A percentile compares a stretch with the other conserved stretches of the same genome.
phyloP scores from a whole-genome alignment of 2,888 invertebrate genomes.

The Idaea aversata region DNA sequence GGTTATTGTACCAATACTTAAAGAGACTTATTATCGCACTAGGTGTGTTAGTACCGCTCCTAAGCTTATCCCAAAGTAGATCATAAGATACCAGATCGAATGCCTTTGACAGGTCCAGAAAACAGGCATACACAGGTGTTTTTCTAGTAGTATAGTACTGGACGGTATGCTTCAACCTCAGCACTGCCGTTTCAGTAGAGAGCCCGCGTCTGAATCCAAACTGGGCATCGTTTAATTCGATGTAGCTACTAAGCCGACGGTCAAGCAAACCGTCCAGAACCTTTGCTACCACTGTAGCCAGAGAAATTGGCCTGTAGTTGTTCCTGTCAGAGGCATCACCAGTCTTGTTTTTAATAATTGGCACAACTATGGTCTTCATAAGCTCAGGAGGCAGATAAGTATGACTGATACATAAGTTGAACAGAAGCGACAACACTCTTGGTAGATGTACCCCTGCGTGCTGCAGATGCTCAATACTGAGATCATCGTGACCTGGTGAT shows the following conservation, averaged over 20 bases:
- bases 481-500: slow-evolving; percentile 17
- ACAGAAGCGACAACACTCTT: slow-evolving; percentile 20
- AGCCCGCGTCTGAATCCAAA: background rate
- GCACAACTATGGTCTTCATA: background rate
- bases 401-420: slow-evolving; percentile 13
- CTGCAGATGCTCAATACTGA: slow-evolving; percentile 13
- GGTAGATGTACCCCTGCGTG: slow-evolving; percentile 22
- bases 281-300: slow-evolving; percentile 2
- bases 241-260: background rate
- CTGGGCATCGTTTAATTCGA: background rate
- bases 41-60: too few relatives aligned
- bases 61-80: too few relatives aligned
- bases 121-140: too few relatives aligned
- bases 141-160: too few relatives aligned
- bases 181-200: too few relatives aligned
- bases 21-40: too few relatives aligned
- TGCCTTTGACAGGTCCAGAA: too few relatives aligned
- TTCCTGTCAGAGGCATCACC: slow-evolving; percentile 3
- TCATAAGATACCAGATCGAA: too few relatives aligned
- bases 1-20: too few relatives aligned
- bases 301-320: slow-evolving; percentile 1
- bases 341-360: slow-evolving; percentile 8
- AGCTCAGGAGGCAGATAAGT: background rate
- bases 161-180: too few relatives aligned
- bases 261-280: slow-evolving; percentile 3